phyloP scores from a whole-genome alignment of 2,888 invertebrate species.

The Phengaris arion region DNA sequence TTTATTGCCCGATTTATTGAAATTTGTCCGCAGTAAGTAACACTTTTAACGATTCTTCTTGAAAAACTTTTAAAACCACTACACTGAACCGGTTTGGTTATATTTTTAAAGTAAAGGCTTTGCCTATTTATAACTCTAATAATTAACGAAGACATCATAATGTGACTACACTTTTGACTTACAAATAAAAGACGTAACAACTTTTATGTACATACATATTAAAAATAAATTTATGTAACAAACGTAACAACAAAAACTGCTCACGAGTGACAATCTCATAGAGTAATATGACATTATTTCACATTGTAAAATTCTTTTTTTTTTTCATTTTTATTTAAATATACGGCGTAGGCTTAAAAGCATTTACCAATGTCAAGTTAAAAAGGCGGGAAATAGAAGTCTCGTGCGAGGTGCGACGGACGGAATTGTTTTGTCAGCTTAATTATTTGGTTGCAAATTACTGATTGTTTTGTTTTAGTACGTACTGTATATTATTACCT shows the following conservation, averaged over 20 bases:
- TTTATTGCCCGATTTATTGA: conserved; percentile 42
- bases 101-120: conserved; percentile 49
- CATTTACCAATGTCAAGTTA: no score
- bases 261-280: not conserved
- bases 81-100: conserved; percentile 63
- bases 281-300: not conserved
- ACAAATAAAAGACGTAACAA: conserved; percentile 13
- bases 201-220: conserved; percentile 22
- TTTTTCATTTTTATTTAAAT: no score
- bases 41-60: conserved; percentile 52
- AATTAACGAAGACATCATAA: conserved; percentile 59
- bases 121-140: conserved; percentile 58
- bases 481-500: no score
- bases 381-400: no score
- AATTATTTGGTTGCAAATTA: no score
- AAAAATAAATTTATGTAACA: not conserved
- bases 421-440: no score
- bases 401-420: no score
- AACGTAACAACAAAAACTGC: conserved; percentile 13
- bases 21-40: conserved; percentile 50
- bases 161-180: conserved; percentile 29
- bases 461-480: no score
- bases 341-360: no score
- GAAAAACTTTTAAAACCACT: conserved; percentile 50
- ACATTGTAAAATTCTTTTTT: not conserved